Conservation (phyloP, 2,113 vertebrate species). For the Rhinoptilus africanus region DNA sequence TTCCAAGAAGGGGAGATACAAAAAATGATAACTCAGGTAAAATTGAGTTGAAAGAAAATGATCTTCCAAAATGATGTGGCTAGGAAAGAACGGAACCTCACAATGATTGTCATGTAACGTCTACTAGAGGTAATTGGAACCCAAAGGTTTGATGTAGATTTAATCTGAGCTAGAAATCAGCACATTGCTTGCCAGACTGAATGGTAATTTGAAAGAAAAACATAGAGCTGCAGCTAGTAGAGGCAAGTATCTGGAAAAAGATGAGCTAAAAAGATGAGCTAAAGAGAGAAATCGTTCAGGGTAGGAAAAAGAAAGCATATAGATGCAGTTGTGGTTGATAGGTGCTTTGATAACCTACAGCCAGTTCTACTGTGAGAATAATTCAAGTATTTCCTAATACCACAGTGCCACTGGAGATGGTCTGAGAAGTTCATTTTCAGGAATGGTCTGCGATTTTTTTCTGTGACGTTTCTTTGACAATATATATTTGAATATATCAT, state of each 20-base stretch:
- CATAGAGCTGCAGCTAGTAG: neutral
- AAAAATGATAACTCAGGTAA: neutral
- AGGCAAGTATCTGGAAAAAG: neutral
- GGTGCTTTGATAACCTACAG: fast-evolving
- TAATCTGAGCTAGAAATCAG: neutral
- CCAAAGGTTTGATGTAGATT: neutral
- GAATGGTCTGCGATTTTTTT: neutral
- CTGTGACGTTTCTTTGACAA: neutral
- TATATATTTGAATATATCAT: neutral
- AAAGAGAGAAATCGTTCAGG: neutral
- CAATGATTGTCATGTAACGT: neutral
- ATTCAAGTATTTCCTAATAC: neutral
- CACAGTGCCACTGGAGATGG: neutral
- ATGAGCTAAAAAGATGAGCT: neutral
- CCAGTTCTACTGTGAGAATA: neutral
- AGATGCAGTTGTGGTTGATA: fast-evolving
- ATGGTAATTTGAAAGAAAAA: neutral
- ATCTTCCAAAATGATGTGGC: neutral
- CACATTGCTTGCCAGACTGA: neutral
- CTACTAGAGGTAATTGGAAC: neutral
- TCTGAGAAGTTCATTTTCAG: neutral
- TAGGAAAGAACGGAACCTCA: neutral
- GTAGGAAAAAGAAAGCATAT: neutral
- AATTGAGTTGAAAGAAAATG: neutral
- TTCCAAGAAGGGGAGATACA: neutral